Evolutionary conservation across 2,113 vertebrate genomes (phyloP).

Genomic region (Aramus guarauna): DNA sequence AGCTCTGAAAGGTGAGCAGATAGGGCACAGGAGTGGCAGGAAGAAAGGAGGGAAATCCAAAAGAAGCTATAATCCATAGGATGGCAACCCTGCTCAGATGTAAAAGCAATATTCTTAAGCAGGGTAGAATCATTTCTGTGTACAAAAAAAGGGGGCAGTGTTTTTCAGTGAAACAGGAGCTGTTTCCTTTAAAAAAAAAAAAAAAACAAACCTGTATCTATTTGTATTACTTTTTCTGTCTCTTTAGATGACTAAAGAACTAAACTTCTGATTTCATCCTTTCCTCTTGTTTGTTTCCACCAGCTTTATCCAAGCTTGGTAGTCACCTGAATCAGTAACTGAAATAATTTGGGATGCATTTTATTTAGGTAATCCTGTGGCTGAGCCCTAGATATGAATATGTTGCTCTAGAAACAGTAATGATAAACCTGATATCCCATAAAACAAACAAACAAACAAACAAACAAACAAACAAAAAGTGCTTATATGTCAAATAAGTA

Average conservation of each 20-base stretch:
- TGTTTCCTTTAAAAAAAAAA: too few relatives aligned
- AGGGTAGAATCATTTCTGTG: background rate
- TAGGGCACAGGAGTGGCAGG: accelerated
- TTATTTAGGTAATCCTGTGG: background rate
- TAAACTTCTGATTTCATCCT: background rate
- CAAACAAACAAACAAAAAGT: too few relatives aligned
- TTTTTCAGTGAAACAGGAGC: background rate
- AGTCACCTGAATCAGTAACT: background rate
- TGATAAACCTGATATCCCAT: background rate
- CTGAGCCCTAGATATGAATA: background rate
- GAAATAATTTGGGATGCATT: background rate
- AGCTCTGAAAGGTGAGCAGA: background rate
- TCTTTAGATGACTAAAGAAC: background rate
- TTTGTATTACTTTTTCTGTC: background rate
- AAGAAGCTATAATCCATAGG: background rate
- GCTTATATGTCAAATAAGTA: background rate
- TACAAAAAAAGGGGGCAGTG: accelerated
- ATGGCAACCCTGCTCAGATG: background rate
- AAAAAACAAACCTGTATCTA: too few relatives aligned
- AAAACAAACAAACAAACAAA: too few relatives aligned
- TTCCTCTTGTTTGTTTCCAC: background rate
- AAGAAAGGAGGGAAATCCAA: background rate
- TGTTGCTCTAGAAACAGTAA: background rate
- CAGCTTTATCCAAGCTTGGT: background rate
- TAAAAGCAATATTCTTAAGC: background rate